A percentile compares a stretch with the other conserved stretches of the same genome.
Evolutionary conservation across 2,888 invertebrate species (phyloP).

Genomic region (Mayetiola destructor): DNA sequence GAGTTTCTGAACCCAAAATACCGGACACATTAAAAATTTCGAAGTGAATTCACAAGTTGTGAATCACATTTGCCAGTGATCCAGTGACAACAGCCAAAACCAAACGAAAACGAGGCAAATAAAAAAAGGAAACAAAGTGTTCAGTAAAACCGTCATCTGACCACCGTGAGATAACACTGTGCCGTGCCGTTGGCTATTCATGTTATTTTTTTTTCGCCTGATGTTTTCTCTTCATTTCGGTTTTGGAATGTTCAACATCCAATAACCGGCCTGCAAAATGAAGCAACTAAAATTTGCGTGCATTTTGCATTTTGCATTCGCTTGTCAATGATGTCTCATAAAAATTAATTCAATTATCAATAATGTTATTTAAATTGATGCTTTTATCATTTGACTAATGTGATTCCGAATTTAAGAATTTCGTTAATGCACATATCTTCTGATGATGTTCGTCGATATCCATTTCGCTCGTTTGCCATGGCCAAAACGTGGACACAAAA

Average conservation of each 20-base stretch:
- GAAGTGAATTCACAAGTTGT: not conserved
- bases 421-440: no score
- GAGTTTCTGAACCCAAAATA: no score
- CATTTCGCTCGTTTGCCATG: no score
- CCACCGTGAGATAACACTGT: constrained; percentile 10
- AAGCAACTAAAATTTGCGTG: not conserved
- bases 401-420: no score
- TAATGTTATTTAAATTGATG: constrained; percentile 9
- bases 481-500: no score
- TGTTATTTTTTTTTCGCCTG: not conserved
- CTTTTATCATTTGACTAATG: constrained; percentile 5
- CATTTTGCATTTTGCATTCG: no score
- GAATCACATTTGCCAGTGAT: not conserved
- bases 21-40: no score
- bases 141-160: not conserved
- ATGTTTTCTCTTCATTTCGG: not conserved
- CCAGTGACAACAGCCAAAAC: not conserved
- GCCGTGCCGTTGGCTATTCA: constrained; percentile 10
- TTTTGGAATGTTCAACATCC: not conserved
- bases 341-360: constrained; percentile 12
- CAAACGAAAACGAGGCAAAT: not conserved
- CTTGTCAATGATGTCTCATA: constrained; percentile 1
- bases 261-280: not conserved
- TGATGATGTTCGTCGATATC: no score
- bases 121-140: not conserved